These are phyloP conservation scores for Siderastrea siderea DNA, from an alignment of 92 coral and sea anemone species.

Conservation along the genomic window DNA sequence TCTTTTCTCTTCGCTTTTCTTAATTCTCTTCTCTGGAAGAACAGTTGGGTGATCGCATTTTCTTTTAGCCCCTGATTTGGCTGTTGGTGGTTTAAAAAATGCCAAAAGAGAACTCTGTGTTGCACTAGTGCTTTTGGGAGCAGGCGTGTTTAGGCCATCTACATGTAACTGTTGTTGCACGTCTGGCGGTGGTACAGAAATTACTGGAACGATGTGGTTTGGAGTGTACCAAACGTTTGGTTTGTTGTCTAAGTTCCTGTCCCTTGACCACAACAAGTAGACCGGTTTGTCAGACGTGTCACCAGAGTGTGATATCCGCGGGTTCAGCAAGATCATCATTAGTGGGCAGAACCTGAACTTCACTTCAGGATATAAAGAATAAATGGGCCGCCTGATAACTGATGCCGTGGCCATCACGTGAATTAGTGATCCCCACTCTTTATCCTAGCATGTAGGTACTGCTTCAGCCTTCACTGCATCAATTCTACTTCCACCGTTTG, in stretches of 20 bases:
- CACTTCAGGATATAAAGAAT: constrained; percentile 43
- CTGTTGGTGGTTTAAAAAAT: constrained; percentile 7
- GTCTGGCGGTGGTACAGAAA: constrained; percentile 6
- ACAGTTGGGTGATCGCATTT: not conserved
- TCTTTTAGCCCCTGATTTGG: constrained; percentile 6
- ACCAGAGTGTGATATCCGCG: constrained; percentile 12
- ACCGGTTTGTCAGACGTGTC: constrained; percentile 9
- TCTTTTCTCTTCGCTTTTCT: constrained; percentile 16
- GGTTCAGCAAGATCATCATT: constrained; percentile 45
- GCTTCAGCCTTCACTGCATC: constrained; percentile 62
- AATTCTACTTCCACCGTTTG: constrained; percentile 26
- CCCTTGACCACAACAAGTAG: constrained; percentile 39
- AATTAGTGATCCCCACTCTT: constrained; percentile 34
- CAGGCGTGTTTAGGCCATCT: not conserved
- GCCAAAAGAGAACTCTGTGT: constrained; percentile 2
- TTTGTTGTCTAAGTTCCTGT: constrained; percentile 24
- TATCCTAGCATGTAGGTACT: constrained; percentile 32
- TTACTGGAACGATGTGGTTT: constrained; percentile 37
- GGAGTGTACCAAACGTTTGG: constrained; percentile 34
- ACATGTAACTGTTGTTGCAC: constrained; percentile 1
- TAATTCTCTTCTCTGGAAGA: not conserved
- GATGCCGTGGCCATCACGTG: constrained; percentile 57
- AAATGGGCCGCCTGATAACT: constrained; percentile 36
- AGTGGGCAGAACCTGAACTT: constrained; percentile 37
- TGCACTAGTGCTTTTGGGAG: constrained; percentile 1